Base-by-base conservation (phyloP, 2,797 vertebrate species). In the Phataginus tetradactyla region DNA sequence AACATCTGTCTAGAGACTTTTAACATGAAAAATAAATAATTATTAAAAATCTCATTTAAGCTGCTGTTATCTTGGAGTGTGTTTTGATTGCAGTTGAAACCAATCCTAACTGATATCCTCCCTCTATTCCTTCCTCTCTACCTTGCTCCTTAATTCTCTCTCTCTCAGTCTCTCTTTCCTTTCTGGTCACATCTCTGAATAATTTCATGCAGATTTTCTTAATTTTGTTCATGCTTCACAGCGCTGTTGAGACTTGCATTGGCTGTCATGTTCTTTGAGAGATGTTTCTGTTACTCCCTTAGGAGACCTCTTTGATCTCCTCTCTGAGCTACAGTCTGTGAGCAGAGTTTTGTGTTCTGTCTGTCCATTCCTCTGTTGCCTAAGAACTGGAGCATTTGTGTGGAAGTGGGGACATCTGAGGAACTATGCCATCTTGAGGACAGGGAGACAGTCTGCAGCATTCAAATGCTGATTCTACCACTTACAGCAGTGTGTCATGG, bases 161-260 rank as follows among this genome's bases (percentile, higher is more conserved):
- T 61, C 8, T 42, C 20, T 74, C 49, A n/a, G 32, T 75, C 15
- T 63, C 25, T 49, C 27, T 34, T 74, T 89, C 37, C 71, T 90
- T 86, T 75, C 64, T 84, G 27, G 10, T 96, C 51, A 95, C 18
- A 61, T 66, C 27, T 71, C 39, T 94, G 34, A 32, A 83, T 83
- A 68, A 86, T 69, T 79, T 64, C 66, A 72, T 72, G 42, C 15
- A 53, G 11, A 51, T 72, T 95, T 85, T 68, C 39, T 68, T 94
- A 39, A 89, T 61, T 75, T 83, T 45, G 5, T 29, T 78, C 18
- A 13, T 18, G 12, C 20, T 91, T 86, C 51, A 69, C 5, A 77
- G 66, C 14, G 75, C 74, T 93, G 17, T 45, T 59, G 53, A 32
- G 45, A 25, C 25, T 74, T 90, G 45, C 75, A 25, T 32, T 59